Percentiles rank a stretch among this genome's conserved stretches.
These are phyloP conservation scores for Bugulina stolonifera DNA, from an alignment of 2,888 invertebrate species.

Conservation along the genomic window DNA sequence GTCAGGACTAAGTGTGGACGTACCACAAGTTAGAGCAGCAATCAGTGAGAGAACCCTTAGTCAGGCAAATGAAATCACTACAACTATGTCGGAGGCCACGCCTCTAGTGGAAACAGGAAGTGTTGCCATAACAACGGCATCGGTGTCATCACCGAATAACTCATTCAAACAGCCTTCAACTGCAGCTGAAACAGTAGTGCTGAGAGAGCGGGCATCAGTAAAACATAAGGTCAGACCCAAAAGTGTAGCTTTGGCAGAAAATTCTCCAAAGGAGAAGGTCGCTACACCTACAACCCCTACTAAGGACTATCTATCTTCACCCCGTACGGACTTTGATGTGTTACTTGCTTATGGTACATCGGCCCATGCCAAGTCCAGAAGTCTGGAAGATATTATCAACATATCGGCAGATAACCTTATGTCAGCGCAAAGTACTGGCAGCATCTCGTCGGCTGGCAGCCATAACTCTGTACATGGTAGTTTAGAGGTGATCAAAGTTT, in stretches of 20 bases:
- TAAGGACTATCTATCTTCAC: neutral
- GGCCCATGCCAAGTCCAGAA: conserved; percentile 40
- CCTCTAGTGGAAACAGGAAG: neutral
- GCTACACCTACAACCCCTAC: neutral
- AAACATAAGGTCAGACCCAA: neutral
- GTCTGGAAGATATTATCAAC: conserved; percentile 48
- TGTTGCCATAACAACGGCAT: neutral
- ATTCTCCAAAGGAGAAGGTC: neutral
- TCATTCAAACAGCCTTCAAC: neutral
- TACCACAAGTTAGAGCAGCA: neutral
- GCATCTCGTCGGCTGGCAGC: conserved; percentile 50
- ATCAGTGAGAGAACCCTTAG: neutral
- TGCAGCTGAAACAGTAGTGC: neutral
- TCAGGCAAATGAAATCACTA: neutral
- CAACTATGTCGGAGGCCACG: neutral
- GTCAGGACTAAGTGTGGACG: neutral
- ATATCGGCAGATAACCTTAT: conserved; percentile 36
- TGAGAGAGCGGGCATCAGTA: neutral
- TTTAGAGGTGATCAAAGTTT: conserved; percentile 50
- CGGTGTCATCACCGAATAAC: neutral
- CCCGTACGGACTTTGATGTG: neutral
- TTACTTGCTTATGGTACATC: neutral
- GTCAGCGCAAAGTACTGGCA: conserved; percentile 31
- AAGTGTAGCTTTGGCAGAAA: neutral
- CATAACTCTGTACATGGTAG: conserved; percentile 48